Conservation (phyloP, 2,888 invertebrate species). For the Pollenia amentaria region DNA sequence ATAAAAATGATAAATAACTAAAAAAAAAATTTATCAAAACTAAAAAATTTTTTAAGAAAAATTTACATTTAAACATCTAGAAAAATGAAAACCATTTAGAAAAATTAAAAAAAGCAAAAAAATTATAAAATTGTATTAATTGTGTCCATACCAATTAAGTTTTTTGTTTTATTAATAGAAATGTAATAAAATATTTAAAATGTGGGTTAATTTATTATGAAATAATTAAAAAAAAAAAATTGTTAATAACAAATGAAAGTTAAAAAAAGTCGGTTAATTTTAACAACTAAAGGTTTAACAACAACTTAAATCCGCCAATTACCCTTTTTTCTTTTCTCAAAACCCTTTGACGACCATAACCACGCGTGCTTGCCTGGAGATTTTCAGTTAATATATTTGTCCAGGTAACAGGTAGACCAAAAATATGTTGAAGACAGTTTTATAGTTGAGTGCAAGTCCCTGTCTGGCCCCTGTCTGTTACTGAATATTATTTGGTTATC, state of each 20-base stretch:
- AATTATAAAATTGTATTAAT: conserved; percentile 60
- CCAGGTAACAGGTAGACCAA: too few species aligned
- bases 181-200: conserved; percentile 21
- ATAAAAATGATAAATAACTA: conserved; percentile 24
- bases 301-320: conserved; percentile 7
- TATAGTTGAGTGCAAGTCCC: too few species aligned
- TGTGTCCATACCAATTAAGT: conserved; percentile 74
- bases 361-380: too few species aligned
- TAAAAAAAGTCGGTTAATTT: conserved; percentile 6
- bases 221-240: conserved; percentile 22
- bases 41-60: conserved; percentile 28
- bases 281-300: conserved; percentile 15
- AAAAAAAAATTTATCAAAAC: conserved; percentile 41
- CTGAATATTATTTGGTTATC: too few species aligned
- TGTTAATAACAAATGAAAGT: conserved; percentile 13
- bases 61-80: conserved; percentile 34
- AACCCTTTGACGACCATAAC: neutral
- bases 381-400: too few species aligned
- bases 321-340: neutral
- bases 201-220: conserved; percentile 47
- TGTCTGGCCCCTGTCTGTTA: too few species aligned
- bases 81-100: conserved; percentile 14
- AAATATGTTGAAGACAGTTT: too few species aligned
- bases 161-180: conserved; percentile 38
- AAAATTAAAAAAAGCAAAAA: conserved; percentile 35